Percentiles rank a stretch among this genome's conserved stretches.
Evolutionary conservation across 2,797 vertebrate genomes (phyloP).

Genomic region (Megaceryle alcyon): DNA sequence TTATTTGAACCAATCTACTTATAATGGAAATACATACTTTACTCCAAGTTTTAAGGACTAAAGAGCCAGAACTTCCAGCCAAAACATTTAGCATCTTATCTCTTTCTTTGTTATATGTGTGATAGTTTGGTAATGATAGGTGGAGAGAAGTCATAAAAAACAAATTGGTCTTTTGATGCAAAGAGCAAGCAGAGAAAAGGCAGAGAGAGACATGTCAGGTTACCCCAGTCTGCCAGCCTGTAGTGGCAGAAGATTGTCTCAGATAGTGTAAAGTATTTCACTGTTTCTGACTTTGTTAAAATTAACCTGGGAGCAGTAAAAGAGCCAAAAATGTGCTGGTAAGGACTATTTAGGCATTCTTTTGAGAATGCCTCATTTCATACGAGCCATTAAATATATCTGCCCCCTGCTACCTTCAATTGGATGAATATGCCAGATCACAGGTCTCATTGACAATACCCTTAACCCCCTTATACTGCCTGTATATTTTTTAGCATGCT

Average conservation of each 20-base stretch:
- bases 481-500: background rate
- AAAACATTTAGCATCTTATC: background rate
- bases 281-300: background rate
- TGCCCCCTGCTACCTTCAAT: background rate
- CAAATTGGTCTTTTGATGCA: background rate
- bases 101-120: background rate
- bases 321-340: background rate
- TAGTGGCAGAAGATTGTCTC: background rate
- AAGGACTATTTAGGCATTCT: background rate
- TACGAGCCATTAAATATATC: conserved; percentile 1
- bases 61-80: background rate
- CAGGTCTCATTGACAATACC: background rate
- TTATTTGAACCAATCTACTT: background rate
- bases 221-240: background rate
- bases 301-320: background rate
- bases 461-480: background rate
- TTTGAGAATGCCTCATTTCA: background rate
- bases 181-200: background rate
- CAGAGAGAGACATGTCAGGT: background rate
- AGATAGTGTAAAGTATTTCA: background rate
- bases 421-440: background rate
- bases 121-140: background rate
- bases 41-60: background rate
- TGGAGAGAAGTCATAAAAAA: background rate
- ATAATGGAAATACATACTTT: background rate